phyloP scores from a whole-genome alignment of 2,888 invertebrate species.

The Epicampocera succincta region DNA sequence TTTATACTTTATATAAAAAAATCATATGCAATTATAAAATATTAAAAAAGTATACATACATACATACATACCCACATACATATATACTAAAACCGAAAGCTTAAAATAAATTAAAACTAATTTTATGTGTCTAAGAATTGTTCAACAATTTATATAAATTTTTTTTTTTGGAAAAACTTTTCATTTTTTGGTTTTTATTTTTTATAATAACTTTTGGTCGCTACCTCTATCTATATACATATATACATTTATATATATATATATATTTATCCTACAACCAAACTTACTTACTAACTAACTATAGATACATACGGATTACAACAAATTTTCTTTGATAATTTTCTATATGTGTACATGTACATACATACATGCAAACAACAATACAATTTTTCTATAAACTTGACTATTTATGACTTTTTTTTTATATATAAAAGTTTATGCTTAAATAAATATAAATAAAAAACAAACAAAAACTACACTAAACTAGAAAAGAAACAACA shows the following conservation, averaged over 20 bases:
- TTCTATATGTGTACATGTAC: slow-evolving; percentile 37
- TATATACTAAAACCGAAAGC: slow-evolving; percentile 2
- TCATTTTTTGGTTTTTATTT: slow-evolving; percentile 34
- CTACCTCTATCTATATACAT: slow-evolving; percentile 59
- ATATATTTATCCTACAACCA: slow-evolving; percentile 22
- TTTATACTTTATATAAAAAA: background rate
- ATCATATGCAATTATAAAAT: slow-evolving; percentile 1
- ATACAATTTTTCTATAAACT: slow-evolving; percentile 42
- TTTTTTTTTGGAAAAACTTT: slow-evolving; percentile 4
- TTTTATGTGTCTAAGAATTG: background rate
- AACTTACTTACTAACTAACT: slow-evolving; percentile 58
- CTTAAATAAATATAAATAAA: slow-evolving; percentile 19
- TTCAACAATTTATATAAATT: background rate
- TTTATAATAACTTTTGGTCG: slow-evolving; percentile 34
- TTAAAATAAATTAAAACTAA: slow-evolving; percentile 5
- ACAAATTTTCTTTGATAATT: slow-evolving; percentile 14
- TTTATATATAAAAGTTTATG: slow-evolving; percentile 34
- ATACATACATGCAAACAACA: slow-evolving; percentile 33
- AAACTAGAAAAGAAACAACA: too few species aligned
- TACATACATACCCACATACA: too few species aligned
- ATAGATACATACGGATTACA: slow-evolving; percentile 34
- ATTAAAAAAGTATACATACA: slow-evolving; percentile 6
- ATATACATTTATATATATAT: slow-evolving; percentile 15
- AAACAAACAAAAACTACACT: background rate
- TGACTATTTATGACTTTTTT: slow-evolving; percentile 55